These are phyloP conservation scores for Petaurus breviceps DNA, from an alignment of 2,113 vertebrate species.

Conservation along the genomic window DNA sequence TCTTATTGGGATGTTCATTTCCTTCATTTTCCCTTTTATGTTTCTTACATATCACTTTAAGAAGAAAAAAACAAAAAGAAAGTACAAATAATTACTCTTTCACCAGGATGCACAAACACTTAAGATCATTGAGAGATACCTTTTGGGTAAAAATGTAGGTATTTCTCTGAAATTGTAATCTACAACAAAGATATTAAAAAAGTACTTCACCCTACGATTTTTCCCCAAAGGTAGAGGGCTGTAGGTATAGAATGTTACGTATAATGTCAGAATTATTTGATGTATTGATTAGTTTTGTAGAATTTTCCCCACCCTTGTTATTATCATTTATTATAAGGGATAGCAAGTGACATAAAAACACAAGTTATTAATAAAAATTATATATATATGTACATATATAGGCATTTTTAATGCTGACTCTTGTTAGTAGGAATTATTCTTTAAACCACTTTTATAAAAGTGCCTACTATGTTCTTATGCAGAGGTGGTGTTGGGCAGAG, in stretches of 20 bases:
- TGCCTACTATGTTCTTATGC: too few relatives aligned
- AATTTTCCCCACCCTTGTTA: neutral
- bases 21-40: slow-evolving; percentile 20
- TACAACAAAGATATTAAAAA: neutral
- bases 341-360: neutral
- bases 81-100: neutral
- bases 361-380: too few relatives aligned
- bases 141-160: neutral
- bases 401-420: too few relatives aligned
- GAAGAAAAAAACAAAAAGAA: neutral
- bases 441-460: too few relatives aligned
- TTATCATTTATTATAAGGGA: neutral
- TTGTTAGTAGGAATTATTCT: neutral
- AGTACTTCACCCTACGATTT: neutral
- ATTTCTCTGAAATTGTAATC: neutral
- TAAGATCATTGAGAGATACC: neutral
- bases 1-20: slow-evolving; percentile 30
- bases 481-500: too few relatives aligned
- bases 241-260: neutral
- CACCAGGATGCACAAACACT: slow-evolving; percentile 22
- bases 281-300: neutral
- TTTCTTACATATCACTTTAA: slow-evolving; percentile 17
- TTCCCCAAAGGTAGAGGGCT: neutral
- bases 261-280: neutral
- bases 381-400: too few relatives aligned